phyloP scores from a whole-genome alignment of 2,888 invertebrate genomes.

The Leucophora obtusa region DNA sequence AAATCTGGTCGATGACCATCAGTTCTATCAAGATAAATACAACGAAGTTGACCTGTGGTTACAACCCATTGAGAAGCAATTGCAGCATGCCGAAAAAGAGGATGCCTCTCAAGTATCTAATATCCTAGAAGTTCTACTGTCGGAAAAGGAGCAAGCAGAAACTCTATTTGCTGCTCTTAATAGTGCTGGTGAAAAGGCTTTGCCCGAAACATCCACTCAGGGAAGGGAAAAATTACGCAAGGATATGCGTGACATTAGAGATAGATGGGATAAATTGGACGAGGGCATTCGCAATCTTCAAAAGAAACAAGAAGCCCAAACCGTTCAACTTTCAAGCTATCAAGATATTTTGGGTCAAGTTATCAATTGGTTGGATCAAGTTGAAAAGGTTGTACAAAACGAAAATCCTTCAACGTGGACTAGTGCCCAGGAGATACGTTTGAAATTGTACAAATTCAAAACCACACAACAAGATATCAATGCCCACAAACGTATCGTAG shows the following conservation, averaged over 20 bases:
- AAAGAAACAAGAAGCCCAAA: slow-evolving; percentile 90
- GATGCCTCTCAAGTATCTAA: slow-evolving; percentile 84
- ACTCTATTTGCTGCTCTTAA: slow-evolving; percentile 87
- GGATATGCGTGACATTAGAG: slow-evolving; percentile 88
- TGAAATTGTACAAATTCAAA: slow-evolving; percentile 91
- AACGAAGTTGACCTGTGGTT: slow-evolving; percentile 89
- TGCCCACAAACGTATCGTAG: slow-evolving; percentile 93
- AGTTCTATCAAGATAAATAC: slow-evolving; percentile 86
- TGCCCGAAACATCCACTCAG: slow-evolving; percentile 94
- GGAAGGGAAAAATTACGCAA: slow-evolving; percentile 94
- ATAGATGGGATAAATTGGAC: slow-evolving; percentile 92
- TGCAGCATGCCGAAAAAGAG: slow-evolving; percentile 82
- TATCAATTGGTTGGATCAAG: slow-evolving; percentile 90
- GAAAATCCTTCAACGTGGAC: slow-evolving; percentile 86
- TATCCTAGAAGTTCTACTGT: slow-evolving; percentile 84
- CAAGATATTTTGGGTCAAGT: slow-evolving; percentile 91
- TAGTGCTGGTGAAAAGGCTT: slow-evolving; percentile 90
- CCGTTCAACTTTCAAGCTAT: slow-evolving; percentile 89
- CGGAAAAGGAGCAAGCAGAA: slow-evolving; percentile 91
- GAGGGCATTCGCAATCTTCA: slow-evolving; percentile 91
- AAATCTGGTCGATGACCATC: slow-evolving; percentile 89
- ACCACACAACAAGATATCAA: slow-evolving; percentile 92
- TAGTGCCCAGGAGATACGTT: slow-evolving; percentile 90
- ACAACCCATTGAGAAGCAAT: slow-evolving; percentile 85
- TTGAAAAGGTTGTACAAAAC: slow-evolving; percentile 87